A percentile compares a stretch with the other conserved stretches of the same genome.
phyloP scores from a whole-genome alignment of 2,797 vertebrate genomes.

The Acipenser ruthenus region DNA sequence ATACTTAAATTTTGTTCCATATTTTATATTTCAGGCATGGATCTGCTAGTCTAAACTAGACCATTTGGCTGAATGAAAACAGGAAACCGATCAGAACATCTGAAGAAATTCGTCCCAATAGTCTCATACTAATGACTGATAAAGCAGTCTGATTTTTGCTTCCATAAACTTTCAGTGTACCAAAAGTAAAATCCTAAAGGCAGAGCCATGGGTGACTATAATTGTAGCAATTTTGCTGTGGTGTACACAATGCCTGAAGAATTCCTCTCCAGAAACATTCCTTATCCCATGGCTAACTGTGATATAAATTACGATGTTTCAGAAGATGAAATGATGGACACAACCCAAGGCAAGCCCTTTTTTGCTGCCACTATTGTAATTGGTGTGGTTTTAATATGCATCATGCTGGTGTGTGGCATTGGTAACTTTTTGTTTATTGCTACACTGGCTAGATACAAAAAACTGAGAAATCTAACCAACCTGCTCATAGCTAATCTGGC shows the following conservation, averaged over 20 bases:
- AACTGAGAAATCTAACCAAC: constrained; percentile 91
- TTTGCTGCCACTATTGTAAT: constrained; percentile 82
- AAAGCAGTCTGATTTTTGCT: too few species aligned
- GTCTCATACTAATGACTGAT: too few species aligned
- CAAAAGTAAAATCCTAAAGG: neutral
- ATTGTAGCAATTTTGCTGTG: constrained; percentile 38
- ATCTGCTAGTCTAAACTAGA: too few species aligned
- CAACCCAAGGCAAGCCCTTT: constrained; percentile 82
- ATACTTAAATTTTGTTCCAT: too few species aligned
- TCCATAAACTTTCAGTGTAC: too few species aligned
- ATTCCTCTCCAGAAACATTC: constrained; percentile 35
- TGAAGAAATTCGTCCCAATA: too few species aligned
- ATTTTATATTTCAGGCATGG: too few species aligned
- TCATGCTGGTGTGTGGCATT: constrained; percentile 87
- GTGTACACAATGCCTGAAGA: constrained; percentile 26
- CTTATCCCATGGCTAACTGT: constrained; percentile 55
- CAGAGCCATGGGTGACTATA: constrained; percentile 48
- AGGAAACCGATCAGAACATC: too few species aligned
- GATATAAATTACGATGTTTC: constrained; percentile 74
- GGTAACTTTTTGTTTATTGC: constrained; percentile 90
- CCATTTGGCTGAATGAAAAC: too few species aligned
- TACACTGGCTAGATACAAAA: constrained; percentile 80
- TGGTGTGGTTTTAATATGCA: constrained; percentile 73
- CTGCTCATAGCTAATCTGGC: constrained; percentile 92
- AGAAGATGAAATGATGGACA: constrained; percentile 72